Base-by-base conservation (phyloP, 2,888 invertebrate genomes). In the Cinara cedri region DNA sequence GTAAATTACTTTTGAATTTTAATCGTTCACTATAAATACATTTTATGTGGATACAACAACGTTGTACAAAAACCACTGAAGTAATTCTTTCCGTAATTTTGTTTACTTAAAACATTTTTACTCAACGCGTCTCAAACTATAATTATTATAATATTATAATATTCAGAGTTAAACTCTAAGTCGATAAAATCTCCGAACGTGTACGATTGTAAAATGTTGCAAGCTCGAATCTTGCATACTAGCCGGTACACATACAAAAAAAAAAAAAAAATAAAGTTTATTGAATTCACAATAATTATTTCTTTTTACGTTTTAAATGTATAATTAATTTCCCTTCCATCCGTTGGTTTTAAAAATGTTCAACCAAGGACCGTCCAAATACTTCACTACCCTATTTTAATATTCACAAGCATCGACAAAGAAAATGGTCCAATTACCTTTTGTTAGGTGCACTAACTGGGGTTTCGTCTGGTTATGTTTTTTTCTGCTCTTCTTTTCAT, bases 351-450 rank as follows among this genome's bases (percentile, higher is more conserved):
- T 16, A 21, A 2, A 51, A 19, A 74, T 63, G 19, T 72, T 34
- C 60, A 63, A 62, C 72, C 72, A 6, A 49, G 34, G 34, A 62
- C 72, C 49, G 60, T 26, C 62, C 24, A 49, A 34, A 62, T 51
- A 72, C 34, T 34, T 34, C 34, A 62, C 21, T 74, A 51, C 21
- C 13, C 63, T 21, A 63, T 74, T 74, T 74, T 74, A 74, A 63
- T 74, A 74, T 74, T 74, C 63, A 74, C 74, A 54, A 63, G 74
- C 65, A 65, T 75, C 75, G 44, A 65, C 75, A 75, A 54, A 65
- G 75, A 65, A 66, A 75, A 75, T 65, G 75, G 75, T 75, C 75
- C 75, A 75, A 75, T 75, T 75, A 75, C 75, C 75, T 65, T 75
- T 75, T 75, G 75, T 75, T 65, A 65, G 75, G 42, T 54, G 54